Evolutionary conservation across 2,888 invertebrate genomes (phyloP), one percentile per base, ranked within the genome.

Genomic region (Encarsia formosa): DNA sequence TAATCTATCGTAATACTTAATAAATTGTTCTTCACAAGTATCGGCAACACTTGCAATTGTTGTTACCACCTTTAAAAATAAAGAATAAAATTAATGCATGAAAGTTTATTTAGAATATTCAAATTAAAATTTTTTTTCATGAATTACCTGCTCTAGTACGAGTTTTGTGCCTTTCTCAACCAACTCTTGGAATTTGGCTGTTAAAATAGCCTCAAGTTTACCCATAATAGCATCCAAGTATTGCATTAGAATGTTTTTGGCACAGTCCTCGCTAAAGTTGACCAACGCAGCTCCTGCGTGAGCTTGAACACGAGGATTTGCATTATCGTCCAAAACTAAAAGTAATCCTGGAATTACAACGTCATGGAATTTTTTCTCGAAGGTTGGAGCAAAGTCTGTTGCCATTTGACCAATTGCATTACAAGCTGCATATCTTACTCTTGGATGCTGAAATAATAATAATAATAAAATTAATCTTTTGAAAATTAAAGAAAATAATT

Each of bases 381-480:
- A 95, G 11, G 83, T 79, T 2, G 97, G 97, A 3, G 95, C 95
- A 77, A 99, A 99, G 77, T 99, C 99, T 0, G 97, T 92, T 0
- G 97, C 91, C 93, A 99, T 94, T 76, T 99, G 98, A 8, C 99
- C 99, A 38, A 99, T 83, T 18, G 98, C 97, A 76, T 99, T 99
- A 71, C 99, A 99, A 18, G 96, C 93, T 4, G 99, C 99, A 71
- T 96, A 97, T 52, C 98, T 81, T 1, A 95, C 95, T 59, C 94
- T 80, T 1, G 93, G 92, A 73, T 94, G 93, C 83, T 91, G 75
- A 37, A 69, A 66, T 23, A 9, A 8, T 20, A 4, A 34, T 63
- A 43, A 31, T 47, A 49, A 59, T 49, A 8, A 34, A n/a, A 15
- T 26, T 9, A 18, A 37, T 5, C 2, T 23, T 31, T 16, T 35